Evolutionary conservation across 2,888 invertebrate genomes (phyloP).

Genomic region (Morpho helenor): DNA sequence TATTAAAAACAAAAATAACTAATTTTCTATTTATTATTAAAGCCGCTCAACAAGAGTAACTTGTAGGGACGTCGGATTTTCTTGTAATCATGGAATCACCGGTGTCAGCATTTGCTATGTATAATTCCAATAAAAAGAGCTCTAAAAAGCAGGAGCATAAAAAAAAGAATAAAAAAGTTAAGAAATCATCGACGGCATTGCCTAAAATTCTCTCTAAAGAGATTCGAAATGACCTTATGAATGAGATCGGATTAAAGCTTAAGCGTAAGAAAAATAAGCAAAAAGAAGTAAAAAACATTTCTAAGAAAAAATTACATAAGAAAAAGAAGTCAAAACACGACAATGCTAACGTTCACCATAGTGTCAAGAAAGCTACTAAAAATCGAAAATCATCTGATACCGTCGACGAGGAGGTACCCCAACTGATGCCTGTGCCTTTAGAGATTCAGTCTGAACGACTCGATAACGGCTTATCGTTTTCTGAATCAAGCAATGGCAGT

Average conservation of each 20-base stretch:
- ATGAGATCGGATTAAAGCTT: slow-evolving; percentile 46
- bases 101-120: slow-evolving; percentile 66
- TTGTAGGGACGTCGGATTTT: no score
- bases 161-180: slow-evolving; percentile 39
- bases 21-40: no score
- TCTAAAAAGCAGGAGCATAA: slow-evolving; percentile 36
- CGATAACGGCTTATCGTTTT: slow-evolving; percentile 31
- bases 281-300: slow-evolving; percentile 45
- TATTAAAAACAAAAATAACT: no score
- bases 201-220: slow-evolving; percentile 29
- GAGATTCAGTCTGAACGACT: slow-evolving; percentile 13
- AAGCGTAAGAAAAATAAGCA: slow-evolving; percentile 47
- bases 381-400: slow-evolving; percentile 25
- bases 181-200: slow-evolving; percentile 18
- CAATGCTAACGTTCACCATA: slow-evolving; percentile 7
- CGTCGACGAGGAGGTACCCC: slow-evolving; percentile 41
- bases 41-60: no score
- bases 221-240: slow-evolving; percentile 36
- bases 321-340: slow-evolving; percentile 40
- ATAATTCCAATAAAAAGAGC: slow-evolving; percentile 46
- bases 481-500: slow-evolving; percentile 40
- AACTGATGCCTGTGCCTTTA: slow-evolving; percentile 32
- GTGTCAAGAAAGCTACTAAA: slow-evolving; percentile 9
- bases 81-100: slow-evolving; percentile 47
- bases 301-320: slow-evolving; percentile 50